Evolutionary conservation across 2,888 invertebrate genomes (phyloP).

Genomic region (Leucozona laternaria): DNA sequence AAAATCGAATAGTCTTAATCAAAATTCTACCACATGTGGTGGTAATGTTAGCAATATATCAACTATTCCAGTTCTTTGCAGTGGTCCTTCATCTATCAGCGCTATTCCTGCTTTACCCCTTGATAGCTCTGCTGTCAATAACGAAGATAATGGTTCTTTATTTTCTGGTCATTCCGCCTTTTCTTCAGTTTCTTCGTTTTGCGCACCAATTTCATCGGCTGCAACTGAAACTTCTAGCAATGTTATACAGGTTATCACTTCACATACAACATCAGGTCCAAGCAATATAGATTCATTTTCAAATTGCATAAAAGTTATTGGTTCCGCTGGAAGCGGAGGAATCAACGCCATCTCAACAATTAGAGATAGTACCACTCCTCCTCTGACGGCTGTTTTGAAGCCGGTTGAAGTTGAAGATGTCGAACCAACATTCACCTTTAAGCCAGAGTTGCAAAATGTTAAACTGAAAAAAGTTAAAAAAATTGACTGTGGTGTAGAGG

Average conservation of each 20-base stretch:
- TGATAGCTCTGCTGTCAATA: conserved; percentile 46
- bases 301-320: conserved; percentile 82
- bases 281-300: conserved; percentile 77
- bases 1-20: conserved; percentile 74
- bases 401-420: conserved; percentile 50
- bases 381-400: conserved; percentile 57
- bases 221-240: conserved; percentile 51
- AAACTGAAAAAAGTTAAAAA: conserved; percentile 89
- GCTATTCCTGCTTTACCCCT: conserved; percentile 75
- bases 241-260: conserved; percentile 72
- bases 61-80: conserved; percentile 82
- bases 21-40: conserved; percentile 63
- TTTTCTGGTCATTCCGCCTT: conserved; percentile 68
- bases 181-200: conserved; percentile 56
- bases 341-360: conserved; percentile 1
- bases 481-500: conserved; percentile 89
- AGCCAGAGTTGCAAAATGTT: conserved; percentile 88
- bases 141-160: conserved; percentile 47
- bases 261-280: conserved; percentile 64
- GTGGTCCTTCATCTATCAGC: conserved; percentile 80
- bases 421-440: conserved; percentile 84
- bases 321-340: conserved; percentile 60
- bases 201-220: conserved; percentile 45
- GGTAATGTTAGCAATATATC: conserved; percentile 78
- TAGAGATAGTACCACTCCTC: conserved; percentile 62